phyloP scores from a whole-genome alignment of 53 echinoderm and acorn worm genomes.

The Paracentrotus lividus region DNA sequence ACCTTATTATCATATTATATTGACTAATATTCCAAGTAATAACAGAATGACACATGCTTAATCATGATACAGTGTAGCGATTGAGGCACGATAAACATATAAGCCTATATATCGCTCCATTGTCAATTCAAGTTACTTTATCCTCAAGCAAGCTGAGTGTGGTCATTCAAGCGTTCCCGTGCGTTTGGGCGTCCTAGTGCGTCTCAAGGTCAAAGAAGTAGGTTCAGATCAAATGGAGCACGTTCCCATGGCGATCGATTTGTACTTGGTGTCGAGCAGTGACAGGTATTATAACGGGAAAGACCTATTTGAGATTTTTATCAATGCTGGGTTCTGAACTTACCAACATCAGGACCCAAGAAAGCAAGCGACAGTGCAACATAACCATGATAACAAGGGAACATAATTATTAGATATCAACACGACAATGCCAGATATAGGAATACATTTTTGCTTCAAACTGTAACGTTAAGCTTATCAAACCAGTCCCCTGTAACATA shows the following conservation, averaged over 20 bases:
- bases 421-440: too few relatives aligned
- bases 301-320: too few relatives aligned
- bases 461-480: too few relatives aligned
- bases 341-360: too few relatives aligned
- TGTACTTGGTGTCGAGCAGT: too few relatives aligned
- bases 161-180: background rate
- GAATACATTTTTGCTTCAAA: too few relatives aligned
- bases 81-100: background rate
- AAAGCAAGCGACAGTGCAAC: too few relatives aligned
- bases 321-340: too few relatives aligned
- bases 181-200: background rate
- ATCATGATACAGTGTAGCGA: slow-evolving; percentile 7
- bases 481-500: too few relatives aligned
- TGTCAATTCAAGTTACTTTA: background rate
- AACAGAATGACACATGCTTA: slow-evolving; percentile 30
- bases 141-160: background rate
- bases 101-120: slow-evolving; percentile 3
- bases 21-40: background rate
- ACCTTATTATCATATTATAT: background rate
- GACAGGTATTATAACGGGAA: too few relatives aligned
- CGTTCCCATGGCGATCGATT: background rate
- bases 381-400: too few relatives aligned
- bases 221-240: background rate
- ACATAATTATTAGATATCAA: too few relatives aligned
- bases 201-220: slow-evolving; percentile 28